phyloP scores from a whole-genome alignment of 2,113 vertebrate species.

The Colius striatus region DNA sequence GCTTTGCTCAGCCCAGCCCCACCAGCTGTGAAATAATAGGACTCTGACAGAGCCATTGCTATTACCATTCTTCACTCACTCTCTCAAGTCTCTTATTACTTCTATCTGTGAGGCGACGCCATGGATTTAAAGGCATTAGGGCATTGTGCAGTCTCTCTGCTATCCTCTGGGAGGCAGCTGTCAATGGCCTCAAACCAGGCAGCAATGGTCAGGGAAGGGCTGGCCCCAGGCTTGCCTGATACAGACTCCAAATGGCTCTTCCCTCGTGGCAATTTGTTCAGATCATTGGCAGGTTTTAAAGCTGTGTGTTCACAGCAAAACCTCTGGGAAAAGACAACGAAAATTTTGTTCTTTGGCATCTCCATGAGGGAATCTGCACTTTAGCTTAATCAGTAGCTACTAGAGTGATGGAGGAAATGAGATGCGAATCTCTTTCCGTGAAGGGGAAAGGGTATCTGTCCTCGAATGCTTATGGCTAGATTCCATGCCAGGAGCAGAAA shows the following conservation, averaged over 20 bases:
- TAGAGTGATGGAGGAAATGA: neutral
- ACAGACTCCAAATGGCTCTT: neutral
- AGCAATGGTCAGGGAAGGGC: neutral
- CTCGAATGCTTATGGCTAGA: neutral
- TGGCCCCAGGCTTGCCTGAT: neutral
- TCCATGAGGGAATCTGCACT: neutral
- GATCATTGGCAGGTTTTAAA: constrained; percentile 33
- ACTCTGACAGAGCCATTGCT: neutral
- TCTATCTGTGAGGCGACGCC: neutral
- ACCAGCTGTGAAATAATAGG: neutral
- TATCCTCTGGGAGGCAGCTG: neutral
- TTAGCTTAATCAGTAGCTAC: neutral
- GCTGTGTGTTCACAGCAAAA: neutral
- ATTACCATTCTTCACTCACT: neutral
- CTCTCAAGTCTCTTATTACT: neutral
- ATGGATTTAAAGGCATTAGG: neutral
- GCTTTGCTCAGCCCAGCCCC: neutral
- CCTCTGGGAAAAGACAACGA: neutral
- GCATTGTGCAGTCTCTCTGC: neutral
- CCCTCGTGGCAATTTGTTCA: neutral
- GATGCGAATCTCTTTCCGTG: neutral
- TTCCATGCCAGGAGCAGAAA: neutral
- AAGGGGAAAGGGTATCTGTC: neutral
- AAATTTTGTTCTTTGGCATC: neutral
- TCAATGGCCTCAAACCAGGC: neutral